Evolutionary conservation across 23 tunicate species (phyloP), one percentile per base, ranked within the genome.

Genomic region (Ascidia mentula): DNA sequence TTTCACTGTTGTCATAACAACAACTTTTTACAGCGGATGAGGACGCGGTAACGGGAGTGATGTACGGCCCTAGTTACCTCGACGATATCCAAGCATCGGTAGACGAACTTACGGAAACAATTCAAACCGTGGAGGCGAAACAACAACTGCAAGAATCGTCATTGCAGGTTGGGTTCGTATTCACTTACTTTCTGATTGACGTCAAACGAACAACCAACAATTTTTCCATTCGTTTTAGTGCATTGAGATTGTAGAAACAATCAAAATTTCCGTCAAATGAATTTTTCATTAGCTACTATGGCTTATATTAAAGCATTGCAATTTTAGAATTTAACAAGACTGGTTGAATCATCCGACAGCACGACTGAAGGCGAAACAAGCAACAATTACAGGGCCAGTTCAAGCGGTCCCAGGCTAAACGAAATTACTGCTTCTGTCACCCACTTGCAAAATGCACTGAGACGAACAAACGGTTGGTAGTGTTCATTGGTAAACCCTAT

Each of bases 301-400:
- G 15, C 12, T 42, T 42, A 42, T 42, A 42, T 42, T 9, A 42
- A 42, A 42, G 12, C 15, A 15, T 42, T n/a, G n/a, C n/a, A n/a
- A n/a, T 53, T 53, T 53, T 53, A 53, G 65, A 53, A 53, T 53
- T 53, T 53, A 28, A 53, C 65, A 53, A 53, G 65, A 28, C 65
- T 5, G 13, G 65, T 53, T 20, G 65, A 3, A 28, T 53, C 65
- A 53, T 9, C 65, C 22, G 24, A 28, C 65, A 53, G 24, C 65
- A 9, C 22, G 4, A 3, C 13, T 9, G 28, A 53, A 9, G 28
- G 4, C 22, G 28, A 53, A 28, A 9, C 28, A 26, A 5, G 4
- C 13, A 28, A 53, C 13, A 53, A 53, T 53, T 53, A 53, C 65
- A 26, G 65, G 65, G 65, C 13, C 13, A 28, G 65, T 9, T 20